Base-by-base conservation (phyloP, 2,797 vertebrate genomes). In the Poecilia picta region DNA sequence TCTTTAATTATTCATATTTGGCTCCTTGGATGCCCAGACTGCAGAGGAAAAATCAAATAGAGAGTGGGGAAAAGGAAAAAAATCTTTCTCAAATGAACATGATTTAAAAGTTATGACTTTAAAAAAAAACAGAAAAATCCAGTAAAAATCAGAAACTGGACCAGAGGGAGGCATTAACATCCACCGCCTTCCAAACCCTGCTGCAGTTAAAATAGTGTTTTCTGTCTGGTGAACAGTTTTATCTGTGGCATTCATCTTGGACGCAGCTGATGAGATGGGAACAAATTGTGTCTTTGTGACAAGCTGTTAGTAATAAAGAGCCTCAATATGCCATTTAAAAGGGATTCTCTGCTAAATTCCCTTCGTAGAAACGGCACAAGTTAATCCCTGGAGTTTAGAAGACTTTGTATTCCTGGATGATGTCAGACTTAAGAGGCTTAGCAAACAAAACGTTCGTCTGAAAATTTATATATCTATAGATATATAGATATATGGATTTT, bases 391-490 rank as follows among this genome's bases (percentile, higher is more conserved):
- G 20, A 25, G 20, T 23, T 12, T 41, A 41, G 64, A 68, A 68
- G 36, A 68, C 36, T 68, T 68, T 68, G 64, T 12, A 41, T 68
- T 68, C 64, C 64, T 68, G 64, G 7, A 39, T 41, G 20, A 68
- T 68, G 36, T 41, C 36, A 68, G 64, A 41, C 36, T 41, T 68
- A 43, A 68, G 64, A 68, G 64, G 64, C 39, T 41, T 68, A 41
- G 20, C 36, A 68, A 68, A 68, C 64, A 68, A 68, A 68, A 43
- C 64, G 43, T 41, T 41, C 10, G 5, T 68, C 64, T 68, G 64
- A 68, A 68, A 68, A 68, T 33, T 1, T 33, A 46, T 4, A 46
- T 13, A n/a, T n/a, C n/a, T n/a, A 46, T 15, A 46, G 13, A 46
- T 15, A 45, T 45, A 45, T 45, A 45, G 33, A 33, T 7, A 23